These are phyloP conservation scores for Meriones unguiculatus DNA, from an alignment of 2,113 vertebrate genomes.

Conservation along the genomic window DNA sequence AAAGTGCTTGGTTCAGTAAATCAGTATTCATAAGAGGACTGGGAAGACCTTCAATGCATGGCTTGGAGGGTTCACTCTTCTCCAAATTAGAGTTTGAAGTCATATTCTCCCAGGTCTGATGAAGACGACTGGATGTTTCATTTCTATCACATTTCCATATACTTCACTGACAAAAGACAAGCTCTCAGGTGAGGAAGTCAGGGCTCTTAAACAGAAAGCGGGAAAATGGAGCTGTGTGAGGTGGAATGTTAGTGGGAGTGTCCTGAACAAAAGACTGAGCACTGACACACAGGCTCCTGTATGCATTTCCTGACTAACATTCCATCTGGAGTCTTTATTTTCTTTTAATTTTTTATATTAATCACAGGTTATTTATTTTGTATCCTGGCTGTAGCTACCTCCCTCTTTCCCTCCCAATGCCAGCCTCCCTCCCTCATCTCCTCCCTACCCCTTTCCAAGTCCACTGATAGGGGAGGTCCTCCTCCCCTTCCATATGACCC, in stretches of 20 bases:
- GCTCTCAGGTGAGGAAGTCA: neutral
- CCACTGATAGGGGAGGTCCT: too few relatives aligned
- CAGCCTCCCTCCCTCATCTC: too few relatives aligned
- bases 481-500: too few relatives aligned
- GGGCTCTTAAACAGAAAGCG: neutral
- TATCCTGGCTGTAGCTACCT: too few relatives aligned
- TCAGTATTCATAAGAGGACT: neutral
- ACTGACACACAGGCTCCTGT: neutral
- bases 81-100: constrained; percentile 27
- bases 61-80: neutral
- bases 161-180: neutral
- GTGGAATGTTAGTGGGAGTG: neutral
- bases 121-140: neutral
- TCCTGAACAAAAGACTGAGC: constrained; percentile 23
- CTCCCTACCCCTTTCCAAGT: too few relatives aligned
- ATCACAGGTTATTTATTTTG: too few relatives aligned
- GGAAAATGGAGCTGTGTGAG: neutral
- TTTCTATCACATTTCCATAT: neutral
- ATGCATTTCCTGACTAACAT: constrained; percentile 55
- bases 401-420: too few relatives aligned
- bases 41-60: neutral
- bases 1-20: neutral
- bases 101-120: constrained; percentile 1
- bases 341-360: too few relatives aligned
- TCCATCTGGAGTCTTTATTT: constrained; percentile 20